A percentile compares a stretch with the other conserved stretches of the same genome.
Conservation (phyloP, 92 coral and sea anemone genomes). For the Diadumene lineata region DNA sequence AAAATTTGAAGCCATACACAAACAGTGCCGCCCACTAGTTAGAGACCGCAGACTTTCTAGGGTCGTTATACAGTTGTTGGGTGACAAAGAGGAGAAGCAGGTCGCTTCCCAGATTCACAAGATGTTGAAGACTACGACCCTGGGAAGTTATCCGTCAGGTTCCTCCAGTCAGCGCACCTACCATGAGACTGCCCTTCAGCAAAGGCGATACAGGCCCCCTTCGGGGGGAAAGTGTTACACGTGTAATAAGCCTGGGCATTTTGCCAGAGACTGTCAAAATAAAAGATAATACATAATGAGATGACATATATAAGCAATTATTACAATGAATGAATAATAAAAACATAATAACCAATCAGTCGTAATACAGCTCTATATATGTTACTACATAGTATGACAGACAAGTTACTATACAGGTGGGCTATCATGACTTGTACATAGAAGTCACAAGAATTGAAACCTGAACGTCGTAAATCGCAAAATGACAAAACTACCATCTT, state of each 20-base stretch:
- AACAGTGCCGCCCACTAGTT: slow-evolving; percentile 19
- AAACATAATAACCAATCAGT: no score
- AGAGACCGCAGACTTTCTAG: not conserved
- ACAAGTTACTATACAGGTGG: no score
- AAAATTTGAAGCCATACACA: slow-evolving; percentile 32
- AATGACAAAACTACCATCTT: no score
- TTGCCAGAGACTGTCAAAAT: not conserved
- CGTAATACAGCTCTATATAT: no score
- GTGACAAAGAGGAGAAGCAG: slow-evolving; percentile 39
- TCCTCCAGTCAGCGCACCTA: not conserved
- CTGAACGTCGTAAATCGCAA: no score
- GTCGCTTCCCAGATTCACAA: slow-evolving; percentile 37
- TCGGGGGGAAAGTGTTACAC: not conserved
- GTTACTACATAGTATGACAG: no score
- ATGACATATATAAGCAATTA: no score
- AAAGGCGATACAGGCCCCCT: not conserved
- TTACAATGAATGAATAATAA: no score
- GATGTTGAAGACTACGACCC: not conserved
- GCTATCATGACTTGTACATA: no score
- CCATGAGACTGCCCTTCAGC: not conserved
- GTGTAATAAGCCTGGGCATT: slow-evolving; percentile 4
- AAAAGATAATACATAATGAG: slow-evolving; percentile 9
- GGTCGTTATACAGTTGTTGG: slow-evolving; percentile 30
- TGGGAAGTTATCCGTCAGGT: not conserved
- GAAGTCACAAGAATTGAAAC: no score